These are phyloP conservation scores for Pammene aurita DNA, from an alignment of 2,888 invertebrate species.

Conservation along the genomic window DNA sequence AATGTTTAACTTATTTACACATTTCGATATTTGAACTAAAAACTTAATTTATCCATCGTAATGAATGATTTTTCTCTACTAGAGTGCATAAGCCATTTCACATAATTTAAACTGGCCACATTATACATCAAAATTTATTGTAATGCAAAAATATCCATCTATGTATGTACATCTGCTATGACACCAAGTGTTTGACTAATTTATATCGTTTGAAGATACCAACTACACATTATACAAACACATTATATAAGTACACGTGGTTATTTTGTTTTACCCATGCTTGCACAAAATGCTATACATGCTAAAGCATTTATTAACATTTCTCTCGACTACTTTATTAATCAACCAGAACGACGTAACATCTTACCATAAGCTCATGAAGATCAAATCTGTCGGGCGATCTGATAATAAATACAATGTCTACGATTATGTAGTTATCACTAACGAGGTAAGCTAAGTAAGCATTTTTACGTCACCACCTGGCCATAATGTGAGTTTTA, in stretches of 20 bases:
- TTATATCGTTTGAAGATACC: conserved; percentile 24
- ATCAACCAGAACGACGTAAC: neutral
- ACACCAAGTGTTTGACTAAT: conserved; percentile 26
- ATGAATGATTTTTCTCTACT: conserved; percentile 8
- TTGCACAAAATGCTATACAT: conserved; percentile 16
- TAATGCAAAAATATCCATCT: conserved; percentile 46
- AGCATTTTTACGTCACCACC: too few relatives aligned
- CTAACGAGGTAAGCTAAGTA: conserved; percentile 21
- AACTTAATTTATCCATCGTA: conserved; percentile 16
- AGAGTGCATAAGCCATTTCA: conserved; percentile 6
- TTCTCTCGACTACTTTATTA: neutral
- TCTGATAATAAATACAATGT: conserved; percentile 10
- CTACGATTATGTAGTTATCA: neutral
- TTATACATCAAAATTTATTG: conserved; percentile 25
- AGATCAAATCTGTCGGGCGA: neutral
- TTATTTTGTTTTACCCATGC: conserved; percentile 14
- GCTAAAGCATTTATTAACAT: conserved; percentile 11
- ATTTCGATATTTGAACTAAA: conserved; percentile 25
- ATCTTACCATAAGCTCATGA: neutral
- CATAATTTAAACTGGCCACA: conserved; percentile 15
- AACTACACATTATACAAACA: conserved; percentile 18
- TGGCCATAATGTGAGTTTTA: too few relatives aligned
- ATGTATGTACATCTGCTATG: conserved; percentile 42
- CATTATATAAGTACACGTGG: conserved; percentile 26
- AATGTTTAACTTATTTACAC: conserved; percentile 35